Evolutionary conservation across 2,113 vertebrate genomes (phyloP).

Genomic region (Sinocyclocheilus grahami): DNA sequence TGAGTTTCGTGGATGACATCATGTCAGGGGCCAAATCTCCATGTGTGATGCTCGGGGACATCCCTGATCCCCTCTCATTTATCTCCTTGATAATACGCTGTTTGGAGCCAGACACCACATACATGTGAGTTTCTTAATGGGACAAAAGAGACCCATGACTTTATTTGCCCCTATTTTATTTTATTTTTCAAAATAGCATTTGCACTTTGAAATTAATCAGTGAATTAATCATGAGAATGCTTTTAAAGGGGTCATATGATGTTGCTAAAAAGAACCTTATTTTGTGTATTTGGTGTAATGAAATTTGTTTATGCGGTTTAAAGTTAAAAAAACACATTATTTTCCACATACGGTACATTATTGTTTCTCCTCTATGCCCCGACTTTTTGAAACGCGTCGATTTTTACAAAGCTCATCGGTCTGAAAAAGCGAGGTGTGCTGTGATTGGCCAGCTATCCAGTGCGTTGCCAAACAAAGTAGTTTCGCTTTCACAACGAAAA

Average conservation of each 20-base stretch:
- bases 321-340: too few relatives aligned
- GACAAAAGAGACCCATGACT: not conserved
- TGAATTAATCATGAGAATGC: not conserved
- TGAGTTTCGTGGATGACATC: constrained; percentile 98
- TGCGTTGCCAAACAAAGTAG: too few relatives aligned
- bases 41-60: constrained; percentile 93
- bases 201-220: not conserved
- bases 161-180: not conserved
- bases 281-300: too few relatives aligned
- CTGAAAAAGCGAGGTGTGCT: too few relatives aligned
- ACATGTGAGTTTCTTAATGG: constrained; percentile 84
- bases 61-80: constrained; percentile 87
- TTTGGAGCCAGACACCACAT: constrained; percentile 92
- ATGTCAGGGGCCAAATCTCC: constrained; percentile 95
- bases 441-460: too few relatives aligned
- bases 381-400: too few relatives aligned
- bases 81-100: constrained; percentile 94
- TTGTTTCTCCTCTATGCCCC: too few relatives aligned
- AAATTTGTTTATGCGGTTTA: too few relatives aligned
- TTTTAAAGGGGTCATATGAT: not conserved
- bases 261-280: too few relatives aligned
- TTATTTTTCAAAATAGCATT: not conserved
- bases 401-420: too few relatives aligned
- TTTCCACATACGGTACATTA: too few relatives aligned
- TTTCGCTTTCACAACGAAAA: too few relatives aligned